Percentiles rank a stretch among this genome's conserved stretches.
phyloP scores from a whole-genome alignment of 2,797 vertebrate genomes.

The Rhinichthys osculus region DNA sequence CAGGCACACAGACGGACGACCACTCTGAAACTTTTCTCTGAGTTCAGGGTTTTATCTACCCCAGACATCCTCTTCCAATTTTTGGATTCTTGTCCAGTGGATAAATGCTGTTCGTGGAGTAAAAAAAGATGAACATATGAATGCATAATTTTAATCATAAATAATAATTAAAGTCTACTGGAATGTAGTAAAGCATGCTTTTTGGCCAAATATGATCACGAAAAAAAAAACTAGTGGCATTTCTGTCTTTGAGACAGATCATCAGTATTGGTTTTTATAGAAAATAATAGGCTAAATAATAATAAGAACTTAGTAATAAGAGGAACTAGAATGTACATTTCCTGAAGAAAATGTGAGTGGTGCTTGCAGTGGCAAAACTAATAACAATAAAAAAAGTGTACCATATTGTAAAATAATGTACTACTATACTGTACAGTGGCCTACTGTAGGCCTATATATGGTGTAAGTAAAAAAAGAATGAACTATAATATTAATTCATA shows the following conservation, averaged over 20 bases:
- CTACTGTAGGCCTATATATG: neutral
- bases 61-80: slow-evolving; percentile 31
- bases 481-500: neutral
- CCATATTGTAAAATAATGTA: neutral
- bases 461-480: neutral
- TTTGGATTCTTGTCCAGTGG: neutral
- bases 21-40: slow-evolving; percentile 61
- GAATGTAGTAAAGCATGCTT: neutral
- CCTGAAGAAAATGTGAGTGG: too few relatives aligned
- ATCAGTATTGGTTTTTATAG: neutral
- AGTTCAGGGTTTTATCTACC: slow-evolving; percentile 16
- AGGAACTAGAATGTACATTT: too few relatives aligned
- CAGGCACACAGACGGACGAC: slow-evolving; percentile 58
- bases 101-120: slow-evolving; percentile 11
- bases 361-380: neutral
- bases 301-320: too few relatives aligned
- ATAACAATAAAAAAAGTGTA: neutral
- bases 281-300: neutral
- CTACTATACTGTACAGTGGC: too few relatives aligned
- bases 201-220: neutral
- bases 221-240: too few relatives aligned
- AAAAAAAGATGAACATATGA: neutral
- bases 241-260: neutral
- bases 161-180: neutral
- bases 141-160: neutral